Evolutionary conservation across 2,888 invertebrate species (phyloP).

Genomic region (Epistrophe grossulariae): DNA sequence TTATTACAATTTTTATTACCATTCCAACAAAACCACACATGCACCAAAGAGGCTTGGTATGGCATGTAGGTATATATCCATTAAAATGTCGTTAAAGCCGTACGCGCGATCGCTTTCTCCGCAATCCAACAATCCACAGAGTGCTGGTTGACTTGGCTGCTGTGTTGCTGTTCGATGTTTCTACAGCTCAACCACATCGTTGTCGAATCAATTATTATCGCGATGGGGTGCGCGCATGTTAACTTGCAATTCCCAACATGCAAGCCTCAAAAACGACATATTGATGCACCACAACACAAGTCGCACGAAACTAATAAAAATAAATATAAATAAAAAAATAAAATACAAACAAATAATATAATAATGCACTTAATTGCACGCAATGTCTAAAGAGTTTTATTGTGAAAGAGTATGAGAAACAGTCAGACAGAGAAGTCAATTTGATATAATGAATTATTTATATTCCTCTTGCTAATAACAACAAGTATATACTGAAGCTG

Average conservation of each 20-base stretch:
- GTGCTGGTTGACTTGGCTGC: background rate
- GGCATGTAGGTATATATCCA: slow-evolving; percentile 44
- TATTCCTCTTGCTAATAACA: slow-evolving; percentile 52
- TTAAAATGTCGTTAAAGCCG: slow-evolving; percentile 69
- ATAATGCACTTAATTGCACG: slow-evolving; percentile 50
- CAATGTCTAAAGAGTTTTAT: slow-evolving; percentile 26
- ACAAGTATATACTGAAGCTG: too few relatives aligned
- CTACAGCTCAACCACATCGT: slow-evolving; percentile 19
- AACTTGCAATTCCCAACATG: slow-evolving; percentile 49
- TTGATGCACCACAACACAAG: slow-evolving; percentile 14
- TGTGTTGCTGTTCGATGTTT: slow-evolving; percentile 2
- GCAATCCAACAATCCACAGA: slow-evolving; percentile 4
- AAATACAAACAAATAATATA: slow-evolving; percentile 8
- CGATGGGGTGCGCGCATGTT: slow-evolving; percentile 66
- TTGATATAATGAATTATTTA: slow-evolving; percentile 43
- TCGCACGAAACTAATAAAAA: slow-evolving; percentile 13
- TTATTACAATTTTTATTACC: slow-evolving; percentile 70
- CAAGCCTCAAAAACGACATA: slow-evolving; percentile 30
- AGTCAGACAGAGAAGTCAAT: slow-evolving; percentile 37
- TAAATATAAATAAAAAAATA: background rate
- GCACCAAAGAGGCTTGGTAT: slow-evolving; percentile 47
- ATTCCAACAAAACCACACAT: slow-evolving; percentile 60
- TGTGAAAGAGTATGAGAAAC: background rate
- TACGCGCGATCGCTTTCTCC: slow-evolving; percentile 41
- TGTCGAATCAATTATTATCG: slow-evolving; percentile 66